These are phyloP conservation scores for Plemyria rubiginata DNA, from an alignment of 2,888 invertebrate genomes.

Conservation along the genomic window DNA sequence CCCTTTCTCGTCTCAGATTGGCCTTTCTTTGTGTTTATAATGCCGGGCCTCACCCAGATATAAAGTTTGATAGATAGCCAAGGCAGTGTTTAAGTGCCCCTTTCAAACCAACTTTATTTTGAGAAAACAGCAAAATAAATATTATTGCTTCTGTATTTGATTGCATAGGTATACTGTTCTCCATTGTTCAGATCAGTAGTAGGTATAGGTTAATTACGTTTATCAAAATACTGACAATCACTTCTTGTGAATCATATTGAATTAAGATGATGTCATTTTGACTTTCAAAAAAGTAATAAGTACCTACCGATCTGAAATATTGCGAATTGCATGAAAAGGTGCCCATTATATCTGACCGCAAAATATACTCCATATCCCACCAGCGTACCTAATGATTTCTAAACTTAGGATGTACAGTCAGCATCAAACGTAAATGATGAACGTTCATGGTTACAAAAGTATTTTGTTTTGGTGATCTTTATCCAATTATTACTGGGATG, in stretches of 20 bases:
- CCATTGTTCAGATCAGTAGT: neutral
- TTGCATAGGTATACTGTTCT: neutral
- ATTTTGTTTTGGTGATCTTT: neutral
- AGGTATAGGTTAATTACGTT: neutral
- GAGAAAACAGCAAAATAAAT: neutral
- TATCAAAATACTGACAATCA: neutral
- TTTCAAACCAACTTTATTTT: neutral
- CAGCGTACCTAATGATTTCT: neutral
- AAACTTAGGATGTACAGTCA: neutral
- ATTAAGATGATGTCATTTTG: neutral
- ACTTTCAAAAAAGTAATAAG: slow-evolving; percentile 2
- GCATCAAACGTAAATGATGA: no score
- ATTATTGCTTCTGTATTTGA: neutral
- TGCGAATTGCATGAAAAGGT: neutral
- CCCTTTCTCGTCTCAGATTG: slow-evolving; percentile 81
- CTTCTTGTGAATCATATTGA: slow-evolving; percentile 7
- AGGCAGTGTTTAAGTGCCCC: neutral
- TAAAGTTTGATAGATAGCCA: slow-evolving; percentile 32
- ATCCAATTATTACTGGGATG: no score
- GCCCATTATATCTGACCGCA: slow-evolving; percentile 4
- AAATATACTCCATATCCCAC: neutral
- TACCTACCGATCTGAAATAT: slow-evolving; percentile 1
- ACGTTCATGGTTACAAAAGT: no score
- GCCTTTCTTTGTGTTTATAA: slow-evolving; percentile 76
- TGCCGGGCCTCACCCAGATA: slow-evolving; percentile 57